Percentiles rank a stretch among this genome's conserved stretches.
These are phyloP conservation scores for Lophotriccus pileatus DNA, from an alignment of 2,797 vertebrate species.

Conservation along the genomic window DNA sequence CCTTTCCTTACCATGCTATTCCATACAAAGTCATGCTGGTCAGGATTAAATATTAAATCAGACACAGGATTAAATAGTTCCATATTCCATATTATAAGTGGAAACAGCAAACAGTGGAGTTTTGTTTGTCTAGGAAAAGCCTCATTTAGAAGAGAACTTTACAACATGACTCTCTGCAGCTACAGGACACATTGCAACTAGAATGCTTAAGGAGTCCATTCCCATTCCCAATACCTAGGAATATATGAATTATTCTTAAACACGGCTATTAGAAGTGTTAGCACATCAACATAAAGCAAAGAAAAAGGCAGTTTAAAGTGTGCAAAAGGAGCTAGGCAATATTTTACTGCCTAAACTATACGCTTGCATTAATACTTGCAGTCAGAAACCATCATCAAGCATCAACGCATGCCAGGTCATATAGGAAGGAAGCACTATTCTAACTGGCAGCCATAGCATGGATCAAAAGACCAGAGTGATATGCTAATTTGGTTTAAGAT, in stretches of 20 bases:
- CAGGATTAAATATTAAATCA: too few relatives aligned
- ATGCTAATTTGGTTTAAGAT: conserved; percentile 59
- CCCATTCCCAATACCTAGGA: background rate
- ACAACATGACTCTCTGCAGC: background rate
- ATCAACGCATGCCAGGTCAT: background rate
- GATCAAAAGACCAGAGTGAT: conserved; percentile 55
- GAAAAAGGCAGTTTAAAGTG: background rate
- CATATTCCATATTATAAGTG: background rate
- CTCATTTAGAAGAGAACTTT: background rate
- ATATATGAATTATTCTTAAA: conserved; percentile 23
- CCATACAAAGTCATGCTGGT: background rate
- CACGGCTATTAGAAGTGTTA: background rate
- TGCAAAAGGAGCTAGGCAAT: background rate
- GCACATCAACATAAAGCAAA: conserved; percentile 22
- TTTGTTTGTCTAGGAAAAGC: background rate
- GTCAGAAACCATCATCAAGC: background rate
- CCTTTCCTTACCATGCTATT: background rate
- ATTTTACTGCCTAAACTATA: conserved; percentile 19
- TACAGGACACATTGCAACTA: background rate
- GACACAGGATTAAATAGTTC: background rate
- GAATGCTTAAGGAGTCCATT: background rate
- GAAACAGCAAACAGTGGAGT: background rate
- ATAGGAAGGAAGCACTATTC: background rate
- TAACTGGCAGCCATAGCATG: conserved; percentile 24
- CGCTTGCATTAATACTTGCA: conserved; percentile 17